Evolutionary conservation across 2,113 vertebrate genomes (phyloP).

Genomic region (Myotis yumanensis): DNA sequence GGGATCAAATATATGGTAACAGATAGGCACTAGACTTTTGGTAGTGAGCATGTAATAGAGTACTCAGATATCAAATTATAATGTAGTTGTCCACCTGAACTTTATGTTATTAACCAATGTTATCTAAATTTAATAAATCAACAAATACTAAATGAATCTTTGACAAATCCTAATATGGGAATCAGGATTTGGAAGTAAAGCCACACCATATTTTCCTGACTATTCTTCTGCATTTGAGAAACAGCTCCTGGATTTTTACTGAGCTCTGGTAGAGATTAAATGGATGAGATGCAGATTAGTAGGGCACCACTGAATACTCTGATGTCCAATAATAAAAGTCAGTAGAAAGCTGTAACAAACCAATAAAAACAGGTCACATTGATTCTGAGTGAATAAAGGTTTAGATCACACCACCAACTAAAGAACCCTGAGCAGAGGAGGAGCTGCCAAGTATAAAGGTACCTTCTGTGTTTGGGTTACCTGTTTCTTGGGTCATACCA

Average conservation of each 20-base stretch:
- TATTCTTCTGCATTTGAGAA: background rate
- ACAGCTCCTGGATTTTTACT: background rate
- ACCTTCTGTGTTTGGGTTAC: background rate
- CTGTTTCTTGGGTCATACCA: background rate
- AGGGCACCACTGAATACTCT: background rate
- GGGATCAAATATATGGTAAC: background rate
- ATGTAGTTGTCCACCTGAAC: background rate
- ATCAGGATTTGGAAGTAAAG: background rate
- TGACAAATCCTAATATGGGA: background rate
- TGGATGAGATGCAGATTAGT: background rate
- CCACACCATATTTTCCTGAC: background rate
- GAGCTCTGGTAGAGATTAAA: background rate
- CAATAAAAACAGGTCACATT: background rate
- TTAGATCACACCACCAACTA: background rate
- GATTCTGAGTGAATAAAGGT: background rate
- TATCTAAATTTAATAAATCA: background rate
- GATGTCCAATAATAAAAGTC: background rate
- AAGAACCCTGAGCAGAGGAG: background rate
- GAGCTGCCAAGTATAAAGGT: background rate
- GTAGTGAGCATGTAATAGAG: background rate
- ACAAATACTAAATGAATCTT: background rate
- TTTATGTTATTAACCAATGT: background rate
- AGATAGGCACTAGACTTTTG: background rate
- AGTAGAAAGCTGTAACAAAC: background rate
- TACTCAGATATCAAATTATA: background rate